Evolutionary conservation across 53 echinoderm and acorn worm genomes (phyloP).

Genomic region (Arbacia lixula): DNA sequence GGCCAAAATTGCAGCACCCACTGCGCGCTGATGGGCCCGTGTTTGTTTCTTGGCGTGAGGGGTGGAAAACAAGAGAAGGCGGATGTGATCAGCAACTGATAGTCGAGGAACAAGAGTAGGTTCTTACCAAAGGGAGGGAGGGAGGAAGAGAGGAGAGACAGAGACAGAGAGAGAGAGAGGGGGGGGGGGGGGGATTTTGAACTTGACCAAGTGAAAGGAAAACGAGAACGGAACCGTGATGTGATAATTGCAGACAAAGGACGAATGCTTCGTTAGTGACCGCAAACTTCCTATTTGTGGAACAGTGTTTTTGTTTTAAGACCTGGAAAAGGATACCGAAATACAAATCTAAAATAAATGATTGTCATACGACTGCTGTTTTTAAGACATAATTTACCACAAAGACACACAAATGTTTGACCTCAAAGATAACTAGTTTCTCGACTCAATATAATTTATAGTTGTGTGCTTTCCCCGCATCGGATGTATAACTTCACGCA

Average conservation of each 20-base stretch:
- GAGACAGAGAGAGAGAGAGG: neutral
- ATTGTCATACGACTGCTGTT: too few relatives aligned
- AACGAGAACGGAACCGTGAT: conserved; percentile 39
- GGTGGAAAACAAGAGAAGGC: conserved; percentile 33
- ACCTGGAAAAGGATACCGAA: too few relatives aligned
- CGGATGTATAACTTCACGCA: too few relatives aligned
- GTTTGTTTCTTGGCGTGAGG: conserved; percentile 34
- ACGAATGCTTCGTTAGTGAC: conserved; percentile 25
- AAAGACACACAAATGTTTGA: too few relatives aligned
- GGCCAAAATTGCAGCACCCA: conserved; percentile 39
- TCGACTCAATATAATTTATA: too few relatives aligned
- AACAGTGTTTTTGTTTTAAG: too few relatives aligned
- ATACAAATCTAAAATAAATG: too few relatives aligned
- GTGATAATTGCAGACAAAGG: conserved; percentile 21
- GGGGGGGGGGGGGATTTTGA: neutral
- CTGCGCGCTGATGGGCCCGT: conserved; percentile 28
- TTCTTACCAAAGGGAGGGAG: conserved; percentile 5
- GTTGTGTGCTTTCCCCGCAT: too few relatives aligned
- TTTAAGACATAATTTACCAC: too few relatives aligned
- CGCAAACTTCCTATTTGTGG: conserved; percentile 44
- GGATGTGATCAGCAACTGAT: conserved; percentile 36
- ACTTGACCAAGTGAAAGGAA: conserved; percentile 1
- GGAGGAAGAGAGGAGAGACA: too few relatives aligned
- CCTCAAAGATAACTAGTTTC: too few relatives aligned
- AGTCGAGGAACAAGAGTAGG: neutral